Conservation (phyloP, 1,140 invertebrate genomes). For the Procambarus clarkii region DNA sequence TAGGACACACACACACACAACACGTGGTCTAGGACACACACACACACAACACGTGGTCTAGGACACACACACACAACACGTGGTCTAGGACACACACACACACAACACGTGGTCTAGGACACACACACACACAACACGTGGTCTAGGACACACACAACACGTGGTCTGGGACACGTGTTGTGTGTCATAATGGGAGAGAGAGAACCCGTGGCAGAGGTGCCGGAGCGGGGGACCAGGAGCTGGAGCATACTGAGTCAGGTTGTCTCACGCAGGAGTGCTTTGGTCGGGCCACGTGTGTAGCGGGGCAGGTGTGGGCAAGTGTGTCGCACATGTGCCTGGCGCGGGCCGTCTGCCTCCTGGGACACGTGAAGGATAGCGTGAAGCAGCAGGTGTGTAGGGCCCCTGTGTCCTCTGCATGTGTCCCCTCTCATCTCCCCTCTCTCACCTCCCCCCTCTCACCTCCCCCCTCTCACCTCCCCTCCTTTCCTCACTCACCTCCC, state of each 20-base stretch:
- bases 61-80: too few species aligned
- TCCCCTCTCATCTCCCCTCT: background rate
- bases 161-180: too few species aligned
- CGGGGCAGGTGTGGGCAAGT: slow-evolving; percentile 17
- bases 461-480: too few species aligned
- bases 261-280: slow-evolving; percentile 28
- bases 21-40: too few species aligned
- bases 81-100: too few species aligned
- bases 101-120: too few species aligned
- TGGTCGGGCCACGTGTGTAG: slow-evolving; percentile 29
- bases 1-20: too few species aligned
- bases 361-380: slow-evolving; percentile 18
- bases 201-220: background rate
- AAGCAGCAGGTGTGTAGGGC: slow-evolving; percentile 34
- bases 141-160: too few species aligned
- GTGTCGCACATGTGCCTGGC: slow-evolving; percentile 31
- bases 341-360: slow-evolving; percentile 29
- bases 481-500: too few species aligned
- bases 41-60: too few species aligned
- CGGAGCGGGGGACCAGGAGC: background rate
- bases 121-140: too few species aligned
- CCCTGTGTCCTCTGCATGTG: background rate
- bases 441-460: background rate
- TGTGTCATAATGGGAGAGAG: too few species aligned
- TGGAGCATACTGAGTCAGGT: background rate